Evolutionary conservation across 2,888 invertebrate genomes (phyloP).

Genomic region (Metopia argyrocephala): DNA sequence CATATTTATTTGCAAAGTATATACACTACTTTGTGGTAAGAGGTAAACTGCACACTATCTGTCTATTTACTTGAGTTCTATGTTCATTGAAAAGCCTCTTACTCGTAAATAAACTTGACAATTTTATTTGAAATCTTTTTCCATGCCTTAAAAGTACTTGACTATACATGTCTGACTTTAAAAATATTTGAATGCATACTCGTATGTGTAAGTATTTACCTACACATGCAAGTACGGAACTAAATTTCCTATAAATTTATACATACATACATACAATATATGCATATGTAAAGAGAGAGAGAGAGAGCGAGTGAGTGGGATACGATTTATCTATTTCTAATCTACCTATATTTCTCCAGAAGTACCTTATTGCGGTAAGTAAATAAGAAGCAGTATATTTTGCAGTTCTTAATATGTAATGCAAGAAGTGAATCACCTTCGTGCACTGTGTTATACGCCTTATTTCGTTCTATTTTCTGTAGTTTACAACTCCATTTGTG

Average conservation of each 20-base stretch:
- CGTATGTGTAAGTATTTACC: neutral
- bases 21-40: neutral
- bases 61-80: constrained; percentile 12
- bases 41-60: neutral
- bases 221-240: neutral
- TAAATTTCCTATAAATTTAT: neutral
- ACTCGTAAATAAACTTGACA: constrained; percentile 13
- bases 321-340: too few species aligned
- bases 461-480: neutral
- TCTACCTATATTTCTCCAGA: too few species aligned
- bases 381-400: neutral
- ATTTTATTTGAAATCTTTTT: neutral
- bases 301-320: too few species aligned
- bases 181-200: neutral
- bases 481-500: constrained; percentile 33
- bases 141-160: constrained; percentile 40
- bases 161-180: constrained; percentile 14
- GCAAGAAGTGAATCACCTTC: constrained; percentile 17
- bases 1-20: neutral
- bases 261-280: neutral
- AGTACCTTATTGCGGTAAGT: neutral
- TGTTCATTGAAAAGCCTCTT: constrained; percentile 48
- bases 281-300: too few species aligned
- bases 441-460: neutral
- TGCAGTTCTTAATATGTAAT: constrained; percentile 6